These are phyloP conservation scores for Drosophila athabasca DNA, from an alignment of 1,140 invertebrate species.

Conservation along the genomic window DNA sequence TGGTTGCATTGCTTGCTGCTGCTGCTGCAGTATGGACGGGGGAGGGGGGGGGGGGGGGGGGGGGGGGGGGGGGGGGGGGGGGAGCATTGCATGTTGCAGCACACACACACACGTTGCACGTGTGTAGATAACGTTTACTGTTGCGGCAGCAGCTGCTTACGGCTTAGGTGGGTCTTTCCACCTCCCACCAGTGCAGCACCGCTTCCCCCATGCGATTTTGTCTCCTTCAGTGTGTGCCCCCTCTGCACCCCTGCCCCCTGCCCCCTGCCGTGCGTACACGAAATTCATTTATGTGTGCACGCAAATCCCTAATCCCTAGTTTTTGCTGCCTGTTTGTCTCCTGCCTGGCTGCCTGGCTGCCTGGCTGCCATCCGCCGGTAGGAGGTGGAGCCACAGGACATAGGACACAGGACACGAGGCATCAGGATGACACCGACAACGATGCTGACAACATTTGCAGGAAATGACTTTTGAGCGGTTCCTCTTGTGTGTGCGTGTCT, in stretches of 20 bases:
- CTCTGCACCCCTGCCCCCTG: neutral
- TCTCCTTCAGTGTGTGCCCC: neutral
- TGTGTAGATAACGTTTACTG: conserved; percentile 74
- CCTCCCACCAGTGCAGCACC: conserved; percentile 5
- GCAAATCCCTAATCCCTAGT: conserved; percentile 81
- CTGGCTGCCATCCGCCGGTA: neutral
- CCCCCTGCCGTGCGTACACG: conserved; percentile 54
- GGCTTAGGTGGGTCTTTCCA: conserved; percentile 31
- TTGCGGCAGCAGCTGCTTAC: conserved; percentile 45
- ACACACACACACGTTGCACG: conserved; percentile 62
- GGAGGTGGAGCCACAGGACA: too few relatives aligned
- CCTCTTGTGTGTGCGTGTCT: conserved; percentile 60
- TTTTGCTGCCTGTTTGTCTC: conserved; percentile 67
- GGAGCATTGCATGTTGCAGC: conserved; percentile 48
- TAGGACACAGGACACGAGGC: too few relatives aligned
- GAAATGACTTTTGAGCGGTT: conserved; percentile 81
- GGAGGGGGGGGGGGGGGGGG: too few relatives aligned
- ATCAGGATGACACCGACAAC: conserved; percentile 36
- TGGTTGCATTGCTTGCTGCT: conserved; percentile 54
- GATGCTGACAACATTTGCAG: conserved; percentile 71
- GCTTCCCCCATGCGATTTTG: neutral
- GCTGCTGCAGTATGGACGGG: too few relatives aligned
- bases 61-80: too few relatives aligned
- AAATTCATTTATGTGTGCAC: conserved; percentile 82
- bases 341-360: conserved; percentile 4